Conservation (phyloP, 2,113 vertebrate genomes). For the Megaptera novaeangliae region DNA sequence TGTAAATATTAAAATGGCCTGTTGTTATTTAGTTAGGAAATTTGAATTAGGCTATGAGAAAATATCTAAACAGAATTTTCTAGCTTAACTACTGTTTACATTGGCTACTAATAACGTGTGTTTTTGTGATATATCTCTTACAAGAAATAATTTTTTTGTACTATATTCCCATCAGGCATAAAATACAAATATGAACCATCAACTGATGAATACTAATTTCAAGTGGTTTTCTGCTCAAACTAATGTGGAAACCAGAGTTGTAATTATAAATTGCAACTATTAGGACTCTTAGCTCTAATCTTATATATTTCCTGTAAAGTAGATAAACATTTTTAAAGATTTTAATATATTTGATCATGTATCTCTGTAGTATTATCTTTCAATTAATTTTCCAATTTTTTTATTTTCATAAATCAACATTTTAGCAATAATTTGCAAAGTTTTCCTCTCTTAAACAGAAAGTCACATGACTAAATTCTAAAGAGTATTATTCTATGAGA, state of each 20-base stretch:
- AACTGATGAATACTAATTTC: constrained; percentile 70
- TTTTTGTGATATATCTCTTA: constrained; percentile 56
- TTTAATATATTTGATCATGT: constrained; percentile 48
- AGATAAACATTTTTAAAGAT: constrained; percentile 65
- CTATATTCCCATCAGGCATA: constrained; percentile 50
- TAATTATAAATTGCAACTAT: constrained; percentile 70
- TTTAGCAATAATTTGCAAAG: constrained; percentile 41
- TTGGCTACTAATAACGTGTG: constrained; percentile 49
- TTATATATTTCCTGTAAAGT: constrained; percentile 61
- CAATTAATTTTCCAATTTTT: constrained; percentile 49
- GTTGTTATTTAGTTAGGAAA: background rate
- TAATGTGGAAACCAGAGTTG: constrained; percentile 56
- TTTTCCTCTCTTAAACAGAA: constrained; percentile 33
- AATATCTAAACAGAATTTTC: background rate
- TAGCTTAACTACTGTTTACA: constrained; percentile 33
- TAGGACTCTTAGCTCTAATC: constrained; percentile 66
- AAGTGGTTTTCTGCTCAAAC: constrained; percentile 59
- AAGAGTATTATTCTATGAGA: constrained; percentile 56
- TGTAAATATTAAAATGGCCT: background rate
- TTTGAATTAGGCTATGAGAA: background rate
- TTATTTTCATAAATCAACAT: constrained; percentile 43
- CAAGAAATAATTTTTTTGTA: constrained; percentile 67
- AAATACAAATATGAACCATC: constrained; percentile 60
- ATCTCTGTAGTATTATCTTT: constrained; percentile 63
- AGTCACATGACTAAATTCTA: constrained; percentile 48